A percentile compares a stretch with the other conserved stretches of the same genome.
These are phyloP conservation scores for Cyprinodon variegatus DNA, from an alignment of 2,113 vertebrate genomes.

Conservation along the genomic window DNA sequence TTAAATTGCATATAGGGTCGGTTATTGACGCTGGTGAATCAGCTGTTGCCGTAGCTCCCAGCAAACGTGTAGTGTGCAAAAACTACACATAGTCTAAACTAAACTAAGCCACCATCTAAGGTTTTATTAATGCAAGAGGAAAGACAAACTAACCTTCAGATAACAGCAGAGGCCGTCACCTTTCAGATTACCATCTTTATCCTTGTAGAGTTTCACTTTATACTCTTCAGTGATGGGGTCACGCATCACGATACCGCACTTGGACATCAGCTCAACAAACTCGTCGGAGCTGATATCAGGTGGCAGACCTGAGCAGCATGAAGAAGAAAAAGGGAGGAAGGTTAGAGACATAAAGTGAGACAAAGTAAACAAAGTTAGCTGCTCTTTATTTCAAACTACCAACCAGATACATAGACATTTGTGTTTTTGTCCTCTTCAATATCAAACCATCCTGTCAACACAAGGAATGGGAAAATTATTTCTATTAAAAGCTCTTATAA, in stretches of 20 bases:
- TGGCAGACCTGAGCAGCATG: slow-evolving; percentile 85
- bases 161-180: slow-evolving; percentile 98
- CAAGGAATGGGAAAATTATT: slow-evolving; percentile 1
- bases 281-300: slow-evolving; percentile 92
- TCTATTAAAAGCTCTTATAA: not conserved
- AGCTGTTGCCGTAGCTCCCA: too few species aligned
- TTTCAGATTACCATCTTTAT: slow-evolving; percentile 93
- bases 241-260: slow-evolving; percentile 94
- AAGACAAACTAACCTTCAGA: slow-evolving; percentile 85
- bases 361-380: not conserved
- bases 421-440: slow-evolving; percentile 93
- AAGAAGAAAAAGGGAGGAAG: not conserved
- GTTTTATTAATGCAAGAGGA: not conserved
- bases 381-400: slow-evolving; percentile 2
- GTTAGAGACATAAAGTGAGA: not conserved
- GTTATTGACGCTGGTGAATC: too few species aligned
- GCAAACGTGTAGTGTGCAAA: too few species aligned
- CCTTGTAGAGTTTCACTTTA: slow-evolving; percentile 97
- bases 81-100: too few species aligned
- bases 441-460: slow-evolving; percentile 91
- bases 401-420: slow-evolving; percentile 96
- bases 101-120: not conserved
- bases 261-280: slow-evolving; percentile 93
- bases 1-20: too few species aligned
- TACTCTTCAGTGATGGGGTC: slow-evolving; percentile 92